phyloP scores from a whole-genome alignment of 2,797 vertebrate genomes.

The Denticeps clupeoides region DNA sequence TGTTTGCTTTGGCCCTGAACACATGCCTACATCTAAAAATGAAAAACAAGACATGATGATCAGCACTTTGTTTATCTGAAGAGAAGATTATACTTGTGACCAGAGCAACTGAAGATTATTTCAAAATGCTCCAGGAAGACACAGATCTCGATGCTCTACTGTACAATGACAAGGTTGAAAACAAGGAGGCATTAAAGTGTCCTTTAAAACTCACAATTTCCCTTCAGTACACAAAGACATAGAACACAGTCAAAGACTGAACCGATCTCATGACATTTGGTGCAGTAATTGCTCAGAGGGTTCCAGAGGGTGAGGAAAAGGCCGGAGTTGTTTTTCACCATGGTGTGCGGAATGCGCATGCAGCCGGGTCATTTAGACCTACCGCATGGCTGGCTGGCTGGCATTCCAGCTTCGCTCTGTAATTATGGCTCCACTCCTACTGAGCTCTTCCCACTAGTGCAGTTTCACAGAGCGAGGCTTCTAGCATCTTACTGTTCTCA shows the following conservation, averaged over 20 bases:
- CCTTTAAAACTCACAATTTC: no score
- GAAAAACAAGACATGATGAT: slow-evolving; percentile 26
- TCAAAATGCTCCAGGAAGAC: no score
- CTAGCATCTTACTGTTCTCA: slow-evolving; percentile 3
- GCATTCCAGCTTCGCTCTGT: slow-evolving; percentile 56
- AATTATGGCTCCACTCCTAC: slow-evolving; percentile 50
- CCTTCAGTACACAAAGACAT: no score
- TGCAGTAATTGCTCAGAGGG: slow-evolving; percentile 19
- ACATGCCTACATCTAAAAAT: slow-evolving; percentile 32
- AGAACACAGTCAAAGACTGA: no score
- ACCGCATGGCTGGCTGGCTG: slow-evolving; percentile 54
- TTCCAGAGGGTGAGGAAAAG: slow-evolving; percentile 19
- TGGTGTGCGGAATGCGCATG: slow-evolving; percentile 52
- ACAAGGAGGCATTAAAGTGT: no score
- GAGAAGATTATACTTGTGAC: no score
- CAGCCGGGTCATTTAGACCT: slow-evolving; percentile 39
- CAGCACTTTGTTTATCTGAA: slow-evolving; percentile 19
- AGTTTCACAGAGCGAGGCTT: background rate
- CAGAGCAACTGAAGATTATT: no score
- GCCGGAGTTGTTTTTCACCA: slow-evolving; percentile 54
- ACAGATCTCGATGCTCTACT: background rate
- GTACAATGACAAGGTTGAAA: no score
- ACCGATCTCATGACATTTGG: no score
- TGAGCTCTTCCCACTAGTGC: slow-evolving; percentile 22
- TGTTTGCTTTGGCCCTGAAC: slow-evolving; percentile 37